Conservation (phyloP, 2,113 vertebrate species). For the Nannospalax galili region DNA sequence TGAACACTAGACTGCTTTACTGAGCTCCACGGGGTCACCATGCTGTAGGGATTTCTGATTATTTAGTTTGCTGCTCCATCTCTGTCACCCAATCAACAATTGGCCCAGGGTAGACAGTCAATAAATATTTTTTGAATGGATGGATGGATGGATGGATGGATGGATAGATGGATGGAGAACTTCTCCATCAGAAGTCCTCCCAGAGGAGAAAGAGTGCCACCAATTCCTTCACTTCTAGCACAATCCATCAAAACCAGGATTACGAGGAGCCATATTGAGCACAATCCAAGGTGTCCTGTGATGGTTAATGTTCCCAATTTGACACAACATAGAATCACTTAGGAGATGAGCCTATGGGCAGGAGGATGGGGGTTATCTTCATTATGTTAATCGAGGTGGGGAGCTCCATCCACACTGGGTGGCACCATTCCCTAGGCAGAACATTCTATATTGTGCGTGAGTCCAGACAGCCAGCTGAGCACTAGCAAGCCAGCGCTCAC, state of each 20-base stretch:
- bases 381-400: not conserved
- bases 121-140: not conserved
- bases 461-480: too few relatives aligned
- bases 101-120: not conserved
- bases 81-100: not conserved
- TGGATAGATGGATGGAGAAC: not conserved
- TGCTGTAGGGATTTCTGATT: not conserved
- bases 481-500: too few relatives aligned
- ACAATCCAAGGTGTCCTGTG: not conserved
- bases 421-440: too few relatives aligned
- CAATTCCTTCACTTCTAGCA: not conserved
- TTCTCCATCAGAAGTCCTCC: not conserved
- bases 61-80: not conserved
- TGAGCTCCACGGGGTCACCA: not conserved
- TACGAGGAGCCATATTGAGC: not conserved
- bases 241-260: too few relatives aligned
- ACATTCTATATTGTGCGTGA: too few relatives aligned
- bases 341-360: not conserved
- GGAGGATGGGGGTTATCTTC: not conserved
- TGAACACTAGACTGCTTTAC: not conserved
- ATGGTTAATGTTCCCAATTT: not conserved
- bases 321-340: too few relatives aligned
- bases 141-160: not conserved
- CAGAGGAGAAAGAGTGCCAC: accelerated
- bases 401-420: not conserved